Conservation (phyloP, 2,888 invertebrate species). For the Acrobasis suavella region DNA sequence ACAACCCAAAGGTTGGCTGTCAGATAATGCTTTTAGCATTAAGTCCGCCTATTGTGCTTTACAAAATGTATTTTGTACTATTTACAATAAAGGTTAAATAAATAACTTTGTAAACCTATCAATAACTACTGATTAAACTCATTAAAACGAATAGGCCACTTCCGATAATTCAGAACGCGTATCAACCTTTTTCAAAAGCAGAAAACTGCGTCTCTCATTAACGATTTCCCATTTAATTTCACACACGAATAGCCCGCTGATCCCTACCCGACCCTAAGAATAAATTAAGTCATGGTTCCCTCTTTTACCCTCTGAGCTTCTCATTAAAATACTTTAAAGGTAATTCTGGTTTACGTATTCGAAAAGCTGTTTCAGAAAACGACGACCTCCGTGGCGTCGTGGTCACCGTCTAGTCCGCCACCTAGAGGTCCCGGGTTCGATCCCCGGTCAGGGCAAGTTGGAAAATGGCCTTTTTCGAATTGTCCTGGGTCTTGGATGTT, state of each 20-base stretch:
- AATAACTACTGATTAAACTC: constrained; percentile 3
- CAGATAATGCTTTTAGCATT: too few species aligned
- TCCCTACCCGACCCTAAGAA: constrained; percentile 31
- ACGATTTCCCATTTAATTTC: constrained; percentile 46
- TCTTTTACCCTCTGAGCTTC: constrained; percentile 35
- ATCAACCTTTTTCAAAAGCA: constrained; percentile 7
- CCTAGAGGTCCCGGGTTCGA: too few species aligned
- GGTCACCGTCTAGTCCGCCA: too few species aligned
- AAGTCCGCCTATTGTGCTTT: too few species aligned
- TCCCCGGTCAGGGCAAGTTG: too few species aligned
- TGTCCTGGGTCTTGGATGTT: too few species aligned
- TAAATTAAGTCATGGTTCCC: constrained; percentile 37
- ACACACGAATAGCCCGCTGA: constrained; percentile 37
- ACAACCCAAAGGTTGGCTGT: too few species aligned
- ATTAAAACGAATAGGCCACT: constrained; percentile 14
- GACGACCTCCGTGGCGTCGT: too few species aligned
- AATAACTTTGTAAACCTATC: too few species aligned
- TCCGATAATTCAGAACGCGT: constrained; percentile 6
- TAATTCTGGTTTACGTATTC: constrained; percentile 1
- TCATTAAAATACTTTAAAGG: constrained; percentile 31
- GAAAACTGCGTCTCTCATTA: constrained; percentile 28
- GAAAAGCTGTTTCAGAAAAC: not conserved
- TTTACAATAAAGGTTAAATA: too few species aligned
- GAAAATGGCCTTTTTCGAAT: too few species aligned
- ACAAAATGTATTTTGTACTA: too few species aligned